Base-by-base conservation (phyloP, 2,113 vertebrate genomes). In the Oenanthe melanoleuca region DNA sequence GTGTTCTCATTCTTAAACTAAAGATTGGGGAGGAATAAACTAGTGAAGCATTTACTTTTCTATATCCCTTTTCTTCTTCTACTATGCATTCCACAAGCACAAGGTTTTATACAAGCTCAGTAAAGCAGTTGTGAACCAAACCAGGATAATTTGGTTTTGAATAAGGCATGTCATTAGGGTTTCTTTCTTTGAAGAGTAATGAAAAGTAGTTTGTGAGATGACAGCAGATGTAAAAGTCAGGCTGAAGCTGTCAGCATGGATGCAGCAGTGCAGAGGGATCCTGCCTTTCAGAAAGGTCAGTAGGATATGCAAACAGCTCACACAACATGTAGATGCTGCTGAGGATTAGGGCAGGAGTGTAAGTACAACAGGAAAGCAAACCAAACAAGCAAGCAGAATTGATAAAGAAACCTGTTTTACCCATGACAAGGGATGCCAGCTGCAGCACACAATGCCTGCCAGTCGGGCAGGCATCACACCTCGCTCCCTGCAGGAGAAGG, bases 271-370 rank as follows among this genome's bases (percentile, higher is more conserved):
- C 55, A 92, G 84, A 69, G 83, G 34, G 74, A 92, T 86, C 70
- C 77, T 96, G 92, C 70, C 72, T 95, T 91, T 66, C 77, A 59
- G 38, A 96, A 96, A 95, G 74, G 91, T 95, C 94, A 88, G 86
- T 42, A 75, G 47, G 79, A 86, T 38, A 84, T 33, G 59, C 86
- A 88, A 88, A 80, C 34, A 84, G 67, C 80, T 95, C 77, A 69
- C 78, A 42, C 80, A 86, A 83, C 87, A 29, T 19, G 45, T 75
- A 52, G 83, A 66, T 89, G 66, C 23, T 97, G 61, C 73, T 31
- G 37, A 87, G 79, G 86, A 53, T 74, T 86, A 87, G 20, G 69
- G 50, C 49, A 81, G 65, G 50, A 70, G 17, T 20, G 19, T 55
- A 61, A 85, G 52, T 44, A 75, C 22, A 66, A 67, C 77, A 86